These are phyloP conservation scores for Hirundo rustica DNA, from an alignment of 2,797 vertebrate species.

Conservation along the genomic window DNA sequence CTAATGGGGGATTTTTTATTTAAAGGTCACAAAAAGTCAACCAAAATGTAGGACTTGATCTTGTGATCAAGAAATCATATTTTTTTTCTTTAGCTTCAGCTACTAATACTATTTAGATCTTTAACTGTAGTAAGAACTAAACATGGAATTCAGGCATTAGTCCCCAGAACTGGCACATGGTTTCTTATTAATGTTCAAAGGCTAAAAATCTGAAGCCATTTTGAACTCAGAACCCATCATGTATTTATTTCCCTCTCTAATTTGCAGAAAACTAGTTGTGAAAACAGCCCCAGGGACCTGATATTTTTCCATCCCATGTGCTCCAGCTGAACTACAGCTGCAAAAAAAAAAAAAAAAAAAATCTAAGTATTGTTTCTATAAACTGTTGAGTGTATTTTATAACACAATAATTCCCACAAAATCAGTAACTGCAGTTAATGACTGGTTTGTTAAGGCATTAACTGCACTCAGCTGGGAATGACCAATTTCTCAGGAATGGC, in stretches of 20 bases:
- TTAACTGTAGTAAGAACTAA: background rate
- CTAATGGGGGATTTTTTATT: background rate
- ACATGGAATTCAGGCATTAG: background rate
- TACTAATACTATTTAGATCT: background rate
- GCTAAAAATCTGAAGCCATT: constrained; percentile 70
- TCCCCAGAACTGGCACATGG: constrained; percentile 17
- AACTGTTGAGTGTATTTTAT: constrained; percentile 77
- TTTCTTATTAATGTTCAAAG: constrained; percentile 70
- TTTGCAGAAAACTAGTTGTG: constrained; percentile 77
- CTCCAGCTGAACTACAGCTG: constrained; percentile 77
- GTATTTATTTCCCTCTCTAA: constrained; percentile 73
- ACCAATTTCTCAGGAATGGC: constrained; percentile 71
- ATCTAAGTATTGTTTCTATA: constrained; percentile 71
- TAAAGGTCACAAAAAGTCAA: constrained; percentile 14
- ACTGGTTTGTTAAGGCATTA: constrained; percentile 78
- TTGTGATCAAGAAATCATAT: background rate
- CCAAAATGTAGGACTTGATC: background rate
- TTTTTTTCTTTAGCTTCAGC: background rate
- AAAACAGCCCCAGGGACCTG: constrained; percentile 63
- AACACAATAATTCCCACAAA: constrained; percentile 79
- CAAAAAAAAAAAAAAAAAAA: constrained; percentile 55
- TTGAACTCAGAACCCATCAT: constrained; percentile 70
- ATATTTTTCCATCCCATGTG: constrained; percentile 72
- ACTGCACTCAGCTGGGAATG: constrained; percentile 78
- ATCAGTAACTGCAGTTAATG: constrained; percentile 79